Evolutionary conservation across 1,140 invertebrate species (phyloP).

Genomic region (Onthophagus taurus): DNA sequence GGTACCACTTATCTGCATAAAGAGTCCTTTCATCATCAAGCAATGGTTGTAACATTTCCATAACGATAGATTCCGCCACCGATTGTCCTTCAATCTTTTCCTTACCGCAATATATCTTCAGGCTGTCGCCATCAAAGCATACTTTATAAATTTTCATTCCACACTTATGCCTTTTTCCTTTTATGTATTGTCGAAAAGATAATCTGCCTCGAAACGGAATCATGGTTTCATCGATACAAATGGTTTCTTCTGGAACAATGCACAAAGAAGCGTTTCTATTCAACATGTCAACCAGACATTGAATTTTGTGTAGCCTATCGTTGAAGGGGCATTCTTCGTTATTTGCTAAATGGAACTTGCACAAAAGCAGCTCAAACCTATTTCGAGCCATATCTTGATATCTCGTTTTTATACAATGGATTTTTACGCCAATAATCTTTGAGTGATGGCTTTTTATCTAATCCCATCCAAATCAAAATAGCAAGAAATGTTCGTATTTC

Average conservation of each 20-base stretch:
- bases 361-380: background rate
- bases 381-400: background rate
- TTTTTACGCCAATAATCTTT: constrained; percentile 10
- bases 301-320: background rate
- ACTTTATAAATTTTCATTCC: no score
- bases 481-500: constrained; percentile 5
- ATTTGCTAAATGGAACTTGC: background rate
- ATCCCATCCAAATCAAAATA: constrained; percentile 7
- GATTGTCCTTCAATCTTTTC: background rate
- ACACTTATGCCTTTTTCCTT: no score
- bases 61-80: constrained; percentile 8
- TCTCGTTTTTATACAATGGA: constrained; percentile 6
- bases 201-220: no score
- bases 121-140: constrained; percentile 8
- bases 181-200: no score
- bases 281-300: background rate
- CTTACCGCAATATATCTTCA: constrained; percentile 12
- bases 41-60: constrained; percentile 19
- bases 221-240: no score
- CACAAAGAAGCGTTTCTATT: background rate
- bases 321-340: background rate
- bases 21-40: constrained; percentile 31
- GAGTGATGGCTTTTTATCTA: background rate
- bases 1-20: constrained; percentile 37
- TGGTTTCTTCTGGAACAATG: background rate